These are phyloP conservation scores for Drosophila ambigua DNA, from an alignment of 1,140 invertebrate species.

Conservation along the genomic window DNA sequence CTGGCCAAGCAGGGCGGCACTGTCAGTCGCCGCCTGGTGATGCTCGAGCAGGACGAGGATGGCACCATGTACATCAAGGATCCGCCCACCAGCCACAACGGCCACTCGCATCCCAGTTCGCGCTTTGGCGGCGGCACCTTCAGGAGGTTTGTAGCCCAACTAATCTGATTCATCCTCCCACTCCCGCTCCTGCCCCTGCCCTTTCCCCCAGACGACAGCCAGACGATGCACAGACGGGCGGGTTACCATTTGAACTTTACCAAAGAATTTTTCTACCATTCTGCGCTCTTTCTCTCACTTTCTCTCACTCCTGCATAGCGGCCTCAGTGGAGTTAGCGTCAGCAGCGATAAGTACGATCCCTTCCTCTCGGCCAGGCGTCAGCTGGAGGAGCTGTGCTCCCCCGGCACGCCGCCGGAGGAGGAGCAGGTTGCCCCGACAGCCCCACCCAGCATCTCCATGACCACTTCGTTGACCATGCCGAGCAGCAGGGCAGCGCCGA, in stretches of 20 bases:
- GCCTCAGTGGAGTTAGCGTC: conserved; percentile 10
- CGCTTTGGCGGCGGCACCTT: background rate
- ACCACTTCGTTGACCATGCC: conserved; percentile 55
- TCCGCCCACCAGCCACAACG: conserved; percentile 2
- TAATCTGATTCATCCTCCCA: conserved; percentile 1
- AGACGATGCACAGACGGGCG: conserved; percentile 44
- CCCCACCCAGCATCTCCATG: conserved; percentile 39
- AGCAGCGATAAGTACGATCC: conserved; percentile 87
- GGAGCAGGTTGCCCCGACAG: conserved; percentile 39
- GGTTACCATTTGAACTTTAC: conserved; percentile 13
- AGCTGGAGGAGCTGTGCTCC: conserved; percentile 88
- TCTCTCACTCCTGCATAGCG: background rate
- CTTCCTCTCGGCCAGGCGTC: conserved; percentile 88
- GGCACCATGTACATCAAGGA: conserved; percentile 57
- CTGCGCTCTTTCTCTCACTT: background rate
- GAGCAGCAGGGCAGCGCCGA: conserved; percentile 1
- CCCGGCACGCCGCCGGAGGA: conserved; percentile 67
- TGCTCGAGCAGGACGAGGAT: conserved; percentile 48
- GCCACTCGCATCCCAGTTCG: conserved; percentile 3
- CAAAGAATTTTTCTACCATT: background rate
- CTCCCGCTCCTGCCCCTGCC: no score
- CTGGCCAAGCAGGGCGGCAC: conserved; percentile 21
- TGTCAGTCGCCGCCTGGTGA: conserved; percentile 39
- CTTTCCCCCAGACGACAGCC: conserved; percentile 46
- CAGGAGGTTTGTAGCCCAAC: conserved; percentile 50